Base-by-base conservation (phyloP, 1,140 invertebrate species). In the Euura saliciscinereae region DNA sequence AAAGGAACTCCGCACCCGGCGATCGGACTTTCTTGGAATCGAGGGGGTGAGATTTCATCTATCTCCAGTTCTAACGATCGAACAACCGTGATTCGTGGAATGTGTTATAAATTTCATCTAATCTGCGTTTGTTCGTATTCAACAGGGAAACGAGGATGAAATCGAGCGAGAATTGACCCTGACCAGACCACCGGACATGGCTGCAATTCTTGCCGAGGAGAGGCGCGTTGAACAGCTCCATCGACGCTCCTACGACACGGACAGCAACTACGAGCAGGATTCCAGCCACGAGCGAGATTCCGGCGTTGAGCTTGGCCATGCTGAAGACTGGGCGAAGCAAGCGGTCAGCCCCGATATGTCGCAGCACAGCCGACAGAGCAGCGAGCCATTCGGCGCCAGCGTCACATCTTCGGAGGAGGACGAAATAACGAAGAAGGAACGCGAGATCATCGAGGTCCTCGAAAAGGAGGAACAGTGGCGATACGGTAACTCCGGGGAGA, bases 21-120 rank as follows among this genome's bases (percentile, higher is more conserved):
- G 95, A 6, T 96, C 94, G 42, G 94, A 95, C 84, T 97, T 97
- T 80, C 87, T 97, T 13, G 95, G 95, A 45, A 92, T 96, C 75
- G 94, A 95, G 79, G 93, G 92, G 72, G 88, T 87, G 82, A 79
- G 80, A 66, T 6, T n/a, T 72, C 11, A 13, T 59, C 13, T 59
- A 59, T 59, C 3, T 59, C 10, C 51, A 59, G 8, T 59, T 59
- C 3, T 59, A 59, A 3, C 51, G 5, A 59, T 59, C 51, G 10
- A 59, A 59, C 6, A 28, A 28, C 13, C 13, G 1, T 59, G 5
- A 59, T n/a, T 59, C 3, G 51, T 59, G 13, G 13, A 28, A 28
- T 28, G 28, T 1, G 28, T 28, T 28, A 28, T 28, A 1, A 28
- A 28, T 28, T 28, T 28, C 28, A 28, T 28, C 28, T 28, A 28